These are phyloP conservation scores for Dryomyza anilis DNA, from an alignment of 2,888 invertebrate genomes.

Conservation along the genomic window DNA sequence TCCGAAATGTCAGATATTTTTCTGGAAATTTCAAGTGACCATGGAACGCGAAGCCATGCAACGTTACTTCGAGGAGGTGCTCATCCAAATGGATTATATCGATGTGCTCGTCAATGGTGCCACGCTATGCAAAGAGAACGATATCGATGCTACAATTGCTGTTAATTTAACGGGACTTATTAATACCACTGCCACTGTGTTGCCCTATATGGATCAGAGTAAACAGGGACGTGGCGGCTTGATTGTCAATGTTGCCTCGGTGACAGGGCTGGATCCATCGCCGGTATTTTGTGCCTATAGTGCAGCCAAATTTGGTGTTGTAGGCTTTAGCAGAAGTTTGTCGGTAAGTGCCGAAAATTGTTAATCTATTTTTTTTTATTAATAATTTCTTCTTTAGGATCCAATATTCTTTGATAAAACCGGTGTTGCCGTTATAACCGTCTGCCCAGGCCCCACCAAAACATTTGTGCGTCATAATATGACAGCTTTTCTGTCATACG, in stretches of 20 bases:
- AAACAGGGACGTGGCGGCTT: conserved; percentile 59
- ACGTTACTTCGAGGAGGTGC: conserved; percentile 45
- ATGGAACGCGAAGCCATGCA: conserved; percentile 48
- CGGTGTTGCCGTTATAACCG: conserved; percentile 50
- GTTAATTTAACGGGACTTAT: conserved; percentile 49
- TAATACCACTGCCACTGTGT: conserved; percentile 49
- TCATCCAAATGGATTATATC: conserved; percentile 36
- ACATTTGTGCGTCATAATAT: conserved; percentile 40
- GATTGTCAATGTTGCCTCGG: conserved; percentile 58
- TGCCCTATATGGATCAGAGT: conserved; percentile 59
- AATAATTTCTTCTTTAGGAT: conserved; percentile 21
- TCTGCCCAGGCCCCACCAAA: conserved; percentile 54
- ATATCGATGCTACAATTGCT: conserved; percentile 45
- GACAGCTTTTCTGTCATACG: conserved; percentile 36
- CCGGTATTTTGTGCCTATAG: conserved; percentile 54
- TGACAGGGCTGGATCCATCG: conserved; percentile 48
- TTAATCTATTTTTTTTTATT: neutral
- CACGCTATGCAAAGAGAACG: conserved; percentile 44
- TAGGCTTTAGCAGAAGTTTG: conserved; percentile 57
- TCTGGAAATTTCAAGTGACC: conserved; percentile 49
- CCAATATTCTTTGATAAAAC: conserved; percentile 38
- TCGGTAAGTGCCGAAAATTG: conserved; percentile 39
- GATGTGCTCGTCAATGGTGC: conserved; percentile 51
- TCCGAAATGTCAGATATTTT: conserved; percentile 42
- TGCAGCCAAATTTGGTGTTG: conserved; percentile 57